Base-by-base conservation (phyloP, 1,140 invertebrate genomes). In the Drosophila rufa region DNA sequence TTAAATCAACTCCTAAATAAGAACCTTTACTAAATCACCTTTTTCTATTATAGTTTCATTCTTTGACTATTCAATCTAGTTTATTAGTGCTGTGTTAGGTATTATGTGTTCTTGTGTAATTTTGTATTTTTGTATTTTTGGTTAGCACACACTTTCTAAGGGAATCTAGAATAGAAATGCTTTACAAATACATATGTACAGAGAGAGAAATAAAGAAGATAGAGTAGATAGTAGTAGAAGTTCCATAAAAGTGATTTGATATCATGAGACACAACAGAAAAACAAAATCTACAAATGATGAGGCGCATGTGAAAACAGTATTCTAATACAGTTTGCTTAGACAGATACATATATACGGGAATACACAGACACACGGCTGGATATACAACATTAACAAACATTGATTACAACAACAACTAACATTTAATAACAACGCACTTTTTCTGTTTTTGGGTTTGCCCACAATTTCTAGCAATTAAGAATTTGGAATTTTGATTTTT, bases 391-490 rank as follows among this genome's bases (percentile, higher is more conserved):
- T 58, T 62, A 80, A 90, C 81, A 90, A 82, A 86, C 82, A 86
- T 70, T 82, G 55, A 85, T 76, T 75, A 90, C 85, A 90, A 90
- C 85, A 90, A 90, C 85, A 90, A 90, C 86, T 79, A 90, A 90
- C 85, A 90, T 71, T 83, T 56, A 79, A 57, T 71, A 81, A 81
- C 73, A 81, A 74, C 40, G 53, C 59, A 75, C 57, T 76, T 75
- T 56, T 76, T 57, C 43, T 27, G 30, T 68, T 43, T 43, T 77
- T 67, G 40, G 33, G 74, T 66, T 46, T 66, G 50, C 53, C 55
- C 53, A 66, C 73, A 76, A 66, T 76, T 50, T 48, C n/a, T 48
- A 57, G 61, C 46, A 57, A 51, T 45, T 40, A 75, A 38, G n/a
- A 80, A 76, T 81, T 82, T 79, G 47, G 27, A 43, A 66, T 68